A percentile compares a stretch with the other conserved stretches of the same genome.
phyloP scores from a whole-genome alignment of 2,888 invertebrate species.

The Lepidocyrtinus sp. region DNA sequence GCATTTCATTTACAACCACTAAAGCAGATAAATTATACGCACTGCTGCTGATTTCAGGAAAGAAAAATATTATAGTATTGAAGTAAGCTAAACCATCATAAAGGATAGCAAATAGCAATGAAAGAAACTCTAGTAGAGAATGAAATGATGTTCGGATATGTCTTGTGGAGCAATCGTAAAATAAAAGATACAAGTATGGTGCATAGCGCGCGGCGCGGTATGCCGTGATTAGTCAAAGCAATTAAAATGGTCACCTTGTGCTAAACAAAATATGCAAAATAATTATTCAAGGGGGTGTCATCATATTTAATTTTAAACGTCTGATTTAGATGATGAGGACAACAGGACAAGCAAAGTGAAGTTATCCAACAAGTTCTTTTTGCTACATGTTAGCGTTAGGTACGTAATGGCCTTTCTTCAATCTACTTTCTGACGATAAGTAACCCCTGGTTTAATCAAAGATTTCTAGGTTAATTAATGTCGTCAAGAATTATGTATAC shows the following conservation, averaged over 20 bases:
- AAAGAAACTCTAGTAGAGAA: not conserved
- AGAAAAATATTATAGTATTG: not conserved
- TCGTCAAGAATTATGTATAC: no score
- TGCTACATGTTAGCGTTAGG: no score
- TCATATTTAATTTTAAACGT: conserved; percentile 6
- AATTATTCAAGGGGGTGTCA: conserved; percentile 42
- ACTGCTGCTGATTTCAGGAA: not conserved
- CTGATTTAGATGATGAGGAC: conserved; percentile 14
- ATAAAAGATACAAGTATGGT: not conserved
- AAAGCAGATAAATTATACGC: conserved; percentile 25
- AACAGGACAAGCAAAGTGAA: no score
- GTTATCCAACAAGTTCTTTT: not conserved
- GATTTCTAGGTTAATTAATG: no score
- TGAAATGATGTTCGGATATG: not conserved
- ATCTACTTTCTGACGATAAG: no score
- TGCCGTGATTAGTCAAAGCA: conserved; percentile 40
- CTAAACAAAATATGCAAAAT: conserved; percentile 30
- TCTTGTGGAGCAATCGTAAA: not conserved
- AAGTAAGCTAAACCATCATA: not conserved
- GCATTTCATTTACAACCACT: conserved; percentile 22
- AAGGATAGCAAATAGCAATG: not conserved
- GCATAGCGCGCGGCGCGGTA: not conserved
- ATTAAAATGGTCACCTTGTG: conserved; percentile 52
- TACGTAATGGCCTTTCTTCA: no score
- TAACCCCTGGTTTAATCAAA: no score